Evolutionary conservation across 2,113 vertebrate genomes (phyloP).

Genomic region (Dasypus novemcinctus): DNA sequence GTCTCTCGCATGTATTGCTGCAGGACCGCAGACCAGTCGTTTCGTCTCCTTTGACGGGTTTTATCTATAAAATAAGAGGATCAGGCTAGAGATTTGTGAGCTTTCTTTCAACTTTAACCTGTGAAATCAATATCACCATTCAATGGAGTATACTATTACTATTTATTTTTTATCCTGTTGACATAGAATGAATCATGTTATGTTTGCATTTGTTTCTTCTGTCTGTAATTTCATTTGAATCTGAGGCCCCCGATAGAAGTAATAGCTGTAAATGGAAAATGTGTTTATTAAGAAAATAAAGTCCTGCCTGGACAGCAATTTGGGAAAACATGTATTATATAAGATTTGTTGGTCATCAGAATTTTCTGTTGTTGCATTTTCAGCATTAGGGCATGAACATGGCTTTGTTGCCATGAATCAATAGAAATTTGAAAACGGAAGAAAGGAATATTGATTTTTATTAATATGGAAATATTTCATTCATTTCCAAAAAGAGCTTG

Average conservation of each 20-base stretch:
- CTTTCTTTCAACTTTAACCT: constrained; percentile 25
- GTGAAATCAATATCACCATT: not conserved
- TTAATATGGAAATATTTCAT: constrained; percentile 53
- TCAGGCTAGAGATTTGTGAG: not conserved
- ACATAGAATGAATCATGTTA: not conserved
- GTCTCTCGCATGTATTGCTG: not conserved
- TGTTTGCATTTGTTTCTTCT: constrained; percentile 32
- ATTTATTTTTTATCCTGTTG: not conserved
- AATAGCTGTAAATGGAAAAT: constrained; percentile 19
- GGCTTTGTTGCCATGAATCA: constrained; percentile 52
- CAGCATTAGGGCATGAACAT: constrained; percentile 30
- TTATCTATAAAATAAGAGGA: constrained; percentile 22
- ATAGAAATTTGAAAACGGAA: constrained; percentile 55
- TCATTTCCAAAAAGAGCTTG: constrained; percentile 51
- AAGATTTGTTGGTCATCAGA: constrained; percentile 46
- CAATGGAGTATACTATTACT: not conserved
- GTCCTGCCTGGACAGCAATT: constrained; percentile 40
- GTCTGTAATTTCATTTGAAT: constrained; percentile 17
- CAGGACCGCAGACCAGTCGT: not conserved
- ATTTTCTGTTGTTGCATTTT: constrained; percentile 16
- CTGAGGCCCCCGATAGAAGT: constrained; percentile 31
- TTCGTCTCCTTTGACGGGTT: constrained; percentile 34
- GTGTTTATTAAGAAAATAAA: constrained; percentile 61
- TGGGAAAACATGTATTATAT: constrained; percentile 36
- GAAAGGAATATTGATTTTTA: constrained; percentile 51